These are phyloP conservation scores for Numenius phaeopus DNA, from an alignment of 2,797 vertebrate species.

Conservation along the genomic window DNA sequence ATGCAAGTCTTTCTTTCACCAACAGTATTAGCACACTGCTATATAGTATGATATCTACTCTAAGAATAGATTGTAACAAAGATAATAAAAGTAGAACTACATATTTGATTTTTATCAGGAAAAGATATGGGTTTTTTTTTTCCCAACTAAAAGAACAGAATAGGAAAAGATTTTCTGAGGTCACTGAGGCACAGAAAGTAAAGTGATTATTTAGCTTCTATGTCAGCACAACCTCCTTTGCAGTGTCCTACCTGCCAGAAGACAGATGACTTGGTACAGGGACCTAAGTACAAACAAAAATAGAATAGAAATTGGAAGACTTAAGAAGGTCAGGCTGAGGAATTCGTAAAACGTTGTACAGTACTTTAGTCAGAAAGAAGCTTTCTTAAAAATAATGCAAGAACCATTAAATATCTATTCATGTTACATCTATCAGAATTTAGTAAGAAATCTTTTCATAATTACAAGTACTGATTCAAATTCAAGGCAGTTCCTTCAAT, in stretches of 20 bases:
- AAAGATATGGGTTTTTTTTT: not conserved
- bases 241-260: conserved; percentile 48
- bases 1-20: not conserved
- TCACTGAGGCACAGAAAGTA: conserved; percentile 57
- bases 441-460: not conserved
- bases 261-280: conserved; percentile 56
- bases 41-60: not conserved
- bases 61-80: not conserved
- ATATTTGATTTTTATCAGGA: conserved; percentile 19
- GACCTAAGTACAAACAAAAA: conserved; percentile 58
- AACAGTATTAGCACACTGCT: not conserved
- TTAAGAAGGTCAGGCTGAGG: conserved; percentile 41
- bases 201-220: conserved; percentile 67
- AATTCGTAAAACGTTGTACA: not conserved
- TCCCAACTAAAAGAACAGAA: not conserved
- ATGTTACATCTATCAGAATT: not conserved
- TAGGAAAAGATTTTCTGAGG: conserved; percentile 48
- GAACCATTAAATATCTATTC: not conserved
- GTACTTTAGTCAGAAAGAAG: not conserved
- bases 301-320: conserved; percentile 58
- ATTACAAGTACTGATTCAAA: not conserved
- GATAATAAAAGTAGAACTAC: not conserved
- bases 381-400: not conserved
- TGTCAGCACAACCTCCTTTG: conserved; percentile 65
- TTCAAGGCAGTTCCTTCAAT: not conserved